Conservation (phyloP, 2,113 vertebrate species). For the Buteo buteo region DNA sequence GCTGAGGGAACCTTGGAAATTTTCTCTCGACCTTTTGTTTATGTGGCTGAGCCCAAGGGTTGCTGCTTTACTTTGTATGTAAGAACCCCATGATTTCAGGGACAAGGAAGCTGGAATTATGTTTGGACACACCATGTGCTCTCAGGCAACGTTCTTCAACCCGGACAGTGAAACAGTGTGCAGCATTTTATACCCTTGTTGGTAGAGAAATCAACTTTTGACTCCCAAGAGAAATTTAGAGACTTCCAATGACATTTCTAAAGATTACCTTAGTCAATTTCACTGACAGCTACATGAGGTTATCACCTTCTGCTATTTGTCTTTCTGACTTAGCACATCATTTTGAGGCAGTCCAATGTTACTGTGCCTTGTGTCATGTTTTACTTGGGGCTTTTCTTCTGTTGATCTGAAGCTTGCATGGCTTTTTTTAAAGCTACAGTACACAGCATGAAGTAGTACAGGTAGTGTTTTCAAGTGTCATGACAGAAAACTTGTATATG, state of each 20-base stretch:
- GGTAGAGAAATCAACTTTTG: not conserved
- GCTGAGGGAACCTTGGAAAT: not conserved
- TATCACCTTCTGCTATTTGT: not conserved
- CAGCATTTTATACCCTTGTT: not conserved
- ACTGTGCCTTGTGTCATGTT: not conserved
- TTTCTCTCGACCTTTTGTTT: not conserved
- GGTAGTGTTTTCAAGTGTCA: not conserved
- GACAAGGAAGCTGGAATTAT: not conserved
- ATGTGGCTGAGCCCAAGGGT: not conserved
- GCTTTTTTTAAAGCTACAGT: not conserved
- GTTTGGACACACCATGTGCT: fast-evolving
- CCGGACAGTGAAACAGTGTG: fast-evolving
- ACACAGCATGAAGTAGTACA: not conserved
- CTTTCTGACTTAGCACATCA: not conserved
- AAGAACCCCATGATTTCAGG: not conserved
- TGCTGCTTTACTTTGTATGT: not conserved
- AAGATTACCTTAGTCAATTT: not conserved
- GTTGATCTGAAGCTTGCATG: not conserved
- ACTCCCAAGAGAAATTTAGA: not conserved
- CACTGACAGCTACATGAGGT: not conserved
- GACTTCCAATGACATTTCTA: not conserved
- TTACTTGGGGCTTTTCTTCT: not conserved
- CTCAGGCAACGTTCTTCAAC: not conserved
- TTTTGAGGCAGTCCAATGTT: not conserved
- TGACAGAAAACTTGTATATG: not conserved